These are phyloP conservation scores for Drosophila birchii DNA, from an alignment of 2,888 invertebrate species.

Conservation along the genomic window DNA sequence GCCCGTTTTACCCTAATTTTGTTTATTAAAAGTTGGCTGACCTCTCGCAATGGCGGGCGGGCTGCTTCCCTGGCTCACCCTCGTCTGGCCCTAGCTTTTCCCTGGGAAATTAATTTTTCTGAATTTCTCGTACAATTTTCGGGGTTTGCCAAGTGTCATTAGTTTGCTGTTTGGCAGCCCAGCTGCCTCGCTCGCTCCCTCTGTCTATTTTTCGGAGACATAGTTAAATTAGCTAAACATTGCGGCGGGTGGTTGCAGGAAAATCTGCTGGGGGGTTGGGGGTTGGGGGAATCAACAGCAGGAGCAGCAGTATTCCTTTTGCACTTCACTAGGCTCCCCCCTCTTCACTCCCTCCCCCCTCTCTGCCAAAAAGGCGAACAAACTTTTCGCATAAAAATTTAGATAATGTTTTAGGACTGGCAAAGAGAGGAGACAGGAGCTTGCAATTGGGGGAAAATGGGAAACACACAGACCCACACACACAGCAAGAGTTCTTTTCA, in stretches of 20 bases:
- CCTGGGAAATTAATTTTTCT: constrained; percentile 71
- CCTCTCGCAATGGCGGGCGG: constrained; percentile 6
- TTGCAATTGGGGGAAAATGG: constrained; percentile 12
- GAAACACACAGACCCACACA: neutral
- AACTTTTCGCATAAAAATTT: constrained; percentile 77
- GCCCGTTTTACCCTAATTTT: constrained; percentile 68
- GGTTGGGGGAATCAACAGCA: constrained; percentile 6
- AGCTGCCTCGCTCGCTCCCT: constrained; percentile 29
- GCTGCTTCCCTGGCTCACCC: neutral
- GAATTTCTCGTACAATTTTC: constrained; percentile 56
- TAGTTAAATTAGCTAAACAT: constrained; percentile 81
- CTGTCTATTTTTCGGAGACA: constrained; percentile 55
- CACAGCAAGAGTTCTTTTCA: constrained; percentile 16
- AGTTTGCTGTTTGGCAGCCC: constrained; percentile 74
- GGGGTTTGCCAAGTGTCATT: constrained; percentile 74
- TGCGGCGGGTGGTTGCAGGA: constrained; percentile 54
- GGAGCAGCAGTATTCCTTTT: constrained; percentile 62
- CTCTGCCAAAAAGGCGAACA: constrained; percentile 47
- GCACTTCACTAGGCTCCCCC: constrained; percentile 71
- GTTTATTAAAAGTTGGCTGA: constrained; percentile 79
- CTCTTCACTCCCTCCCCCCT: constrained; percentile 23
- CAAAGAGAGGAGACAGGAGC: neutral
- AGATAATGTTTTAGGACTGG: constrained; percentile 61
- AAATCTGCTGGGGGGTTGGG: neutral
- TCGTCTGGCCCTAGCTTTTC: constrained; percentile 15